These are phyloP conservation scores for Sebastes matsubarae DNA, from an alignment of 2,797 vertebrate genomes.

Conservation along the genomic window DNA sequence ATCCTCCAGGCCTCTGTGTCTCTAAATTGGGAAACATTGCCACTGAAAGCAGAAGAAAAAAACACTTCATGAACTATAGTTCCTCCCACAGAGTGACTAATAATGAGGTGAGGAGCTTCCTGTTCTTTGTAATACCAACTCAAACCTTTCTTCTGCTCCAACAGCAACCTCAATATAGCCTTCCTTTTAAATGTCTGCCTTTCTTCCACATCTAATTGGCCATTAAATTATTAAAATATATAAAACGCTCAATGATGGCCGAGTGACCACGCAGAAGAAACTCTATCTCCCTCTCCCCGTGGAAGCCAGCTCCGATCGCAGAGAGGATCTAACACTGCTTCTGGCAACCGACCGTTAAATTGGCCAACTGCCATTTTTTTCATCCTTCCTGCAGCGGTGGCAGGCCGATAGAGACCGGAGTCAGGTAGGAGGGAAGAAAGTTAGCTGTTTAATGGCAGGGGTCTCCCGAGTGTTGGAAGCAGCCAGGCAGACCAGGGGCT, in stretches of 20 bases:
- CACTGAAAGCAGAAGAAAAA: not conserved
- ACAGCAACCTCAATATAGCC: slow-evolving; percentile 1
- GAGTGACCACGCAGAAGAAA: slow-evolving; percentile 37
- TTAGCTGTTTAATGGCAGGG: slow-evolving; percentile 40
- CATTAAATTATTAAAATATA: slow-evolving; percentile 62
- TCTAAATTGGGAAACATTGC: not conserved
- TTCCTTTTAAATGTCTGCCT: slow-evolving; percentile 19
- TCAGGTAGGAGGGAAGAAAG: slow-evolving; percentile 31
- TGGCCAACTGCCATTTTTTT: slow-evolving; percentile 64
- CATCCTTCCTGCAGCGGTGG: slow-evolving; percentile 15
- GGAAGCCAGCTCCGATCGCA: slow-evolving; percentile 40
- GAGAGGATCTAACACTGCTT: slow-evolving; percentile 52
- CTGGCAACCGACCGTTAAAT: slow-evolving; percentile 68
- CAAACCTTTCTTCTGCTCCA: not conserved
- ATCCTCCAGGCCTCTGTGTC: not conserved
- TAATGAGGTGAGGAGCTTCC: not conserved
- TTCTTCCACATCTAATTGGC: slow-evolving; percentile 59
- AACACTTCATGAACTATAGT: not conserved
- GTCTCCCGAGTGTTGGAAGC: slow-evolving; percentile 35
- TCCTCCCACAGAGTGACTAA: not conserved
- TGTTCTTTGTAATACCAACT: not conserved
- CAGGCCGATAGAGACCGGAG: slow-evolving; percentile 24
- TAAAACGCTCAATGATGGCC: slow-evolving; percentile 47
- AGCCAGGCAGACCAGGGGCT: slow-evolving; percentile 3
- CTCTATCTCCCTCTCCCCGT: not conserved